These are phyloP conservation scores for Cherax destructor DNA, from an alignment of 1,140 invertebrate species.

Conservation along the genomic window DNA sequence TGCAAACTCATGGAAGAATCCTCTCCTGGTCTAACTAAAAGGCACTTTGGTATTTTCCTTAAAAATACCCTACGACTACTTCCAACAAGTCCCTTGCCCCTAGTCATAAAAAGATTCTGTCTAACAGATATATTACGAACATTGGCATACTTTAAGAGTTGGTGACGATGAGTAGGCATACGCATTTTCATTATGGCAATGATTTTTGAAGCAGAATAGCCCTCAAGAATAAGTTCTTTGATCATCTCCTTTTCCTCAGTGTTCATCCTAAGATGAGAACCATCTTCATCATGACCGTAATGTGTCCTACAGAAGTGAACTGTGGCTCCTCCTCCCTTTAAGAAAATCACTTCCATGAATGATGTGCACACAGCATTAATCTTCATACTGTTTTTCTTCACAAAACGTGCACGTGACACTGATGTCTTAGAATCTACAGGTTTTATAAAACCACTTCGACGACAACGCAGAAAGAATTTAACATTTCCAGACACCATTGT, in stretches of 20 bases:
- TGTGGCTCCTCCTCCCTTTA: slow-evolving; percentile 42
- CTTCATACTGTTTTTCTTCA: slow-evolving; percentile 37
- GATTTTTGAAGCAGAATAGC: slow-evolving; percentile 27
- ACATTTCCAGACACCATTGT: slow-evolving; percentile 40
- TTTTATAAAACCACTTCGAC: slow-evolving; percentile 47
- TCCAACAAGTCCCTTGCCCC: not conserved
- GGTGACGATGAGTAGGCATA: slow-evolving; percentile 48
- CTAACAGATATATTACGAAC: slow-evolving; percentile 29
- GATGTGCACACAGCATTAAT: slow-evolving; percentile 60
- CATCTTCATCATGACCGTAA: slow-evolving; percentile 42
- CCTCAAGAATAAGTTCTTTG: slow-evolving; percentile 30
- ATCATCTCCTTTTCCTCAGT: slow-evolving; percentile 32
- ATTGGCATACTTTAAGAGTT: slow-evolving; percentile 44
- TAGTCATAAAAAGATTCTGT: slow-evolving; percentile 35
- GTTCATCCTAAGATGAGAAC: slow-evolving; percentile 31
- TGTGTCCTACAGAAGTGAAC: slow-evolving; percentile 57
- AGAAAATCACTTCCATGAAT: slow-evolving; percentile 49
- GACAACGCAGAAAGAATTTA: slow-evolving; percentile 43
- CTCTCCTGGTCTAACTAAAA: not conserved
- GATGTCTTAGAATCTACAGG: not conserved
- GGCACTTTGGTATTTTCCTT: not conserved
- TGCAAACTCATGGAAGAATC: slow-evolving; percentile 14
- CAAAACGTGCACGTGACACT: not conserved
- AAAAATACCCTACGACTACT: not conserved
- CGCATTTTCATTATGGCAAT: slow-evolving; percentile 36